phyloP scores from a whole-genome alignment of 2,888 invertebrate genomes.

The Hofmannophila pseudospretella region DNA sequence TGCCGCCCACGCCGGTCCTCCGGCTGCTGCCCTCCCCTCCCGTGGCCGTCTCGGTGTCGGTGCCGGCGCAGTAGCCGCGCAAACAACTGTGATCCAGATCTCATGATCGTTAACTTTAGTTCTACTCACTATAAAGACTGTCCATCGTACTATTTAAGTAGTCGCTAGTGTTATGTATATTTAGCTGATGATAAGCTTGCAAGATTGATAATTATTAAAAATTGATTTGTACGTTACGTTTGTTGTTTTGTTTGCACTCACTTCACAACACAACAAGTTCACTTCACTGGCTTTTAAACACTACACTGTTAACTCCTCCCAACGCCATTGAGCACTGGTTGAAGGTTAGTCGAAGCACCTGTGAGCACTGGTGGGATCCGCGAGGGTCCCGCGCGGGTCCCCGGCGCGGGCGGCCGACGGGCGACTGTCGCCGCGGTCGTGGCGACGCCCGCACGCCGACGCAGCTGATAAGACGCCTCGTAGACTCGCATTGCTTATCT shows the following conservation, averaged over 20 bases:
- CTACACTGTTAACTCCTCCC: slow-evolving; percentile 18
- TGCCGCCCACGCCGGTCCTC: slow-evolving; percentile 54
- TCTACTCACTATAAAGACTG: slow-evolving; percentile 70
- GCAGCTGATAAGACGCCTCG: slow-evolving; percentile 24
- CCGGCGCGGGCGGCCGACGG: slow-evolving; percentile 28
- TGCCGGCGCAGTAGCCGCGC: slow-evolving; percentile 23
- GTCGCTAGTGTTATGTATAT: slow-evolving; percentile 56
- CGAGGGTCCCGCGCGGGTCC: slow-evolving; percentile 12
- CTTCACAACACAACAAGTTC: not conserved
- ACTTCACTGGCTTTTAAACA: not conserved
- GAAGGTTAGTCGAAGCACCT: not conserved
- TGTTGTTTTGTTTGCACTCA: slow-evolving; percentile 35
- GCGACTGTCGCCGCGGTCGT: slow-evolving; percentile 28
- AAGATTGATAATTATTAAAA: slow-evolving; percentile 46
- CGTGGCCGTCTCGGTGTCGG: slow-evolving; percentile 21
- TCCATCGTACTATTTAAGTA: slow-evolving; percentile 69
- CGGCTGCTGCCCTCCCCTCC: slow-evolving; percentile 57
- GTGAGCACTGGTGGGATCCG: slow-evolving; percentile 7
- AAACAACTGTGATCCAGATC: slow-evolving; percentile 68
- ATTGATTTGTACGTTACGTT: slow-evolving; percentile 39
- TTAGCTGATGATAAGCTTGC: slow-evolving; percentile 44
- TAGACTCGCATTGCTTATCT: slow-evolving; percentile 25
- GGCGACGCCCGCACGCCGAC: slow-evolving; percentile 14
- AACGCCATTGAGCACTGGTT: slow-evolving; percentile 14
- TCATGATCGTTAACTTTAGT: slow-evolving; percentile 68